Evolutionary conservation across 2,888 invertebrate species (phyloP).

Genomic region (Epirrhoe alternata): DNA sequence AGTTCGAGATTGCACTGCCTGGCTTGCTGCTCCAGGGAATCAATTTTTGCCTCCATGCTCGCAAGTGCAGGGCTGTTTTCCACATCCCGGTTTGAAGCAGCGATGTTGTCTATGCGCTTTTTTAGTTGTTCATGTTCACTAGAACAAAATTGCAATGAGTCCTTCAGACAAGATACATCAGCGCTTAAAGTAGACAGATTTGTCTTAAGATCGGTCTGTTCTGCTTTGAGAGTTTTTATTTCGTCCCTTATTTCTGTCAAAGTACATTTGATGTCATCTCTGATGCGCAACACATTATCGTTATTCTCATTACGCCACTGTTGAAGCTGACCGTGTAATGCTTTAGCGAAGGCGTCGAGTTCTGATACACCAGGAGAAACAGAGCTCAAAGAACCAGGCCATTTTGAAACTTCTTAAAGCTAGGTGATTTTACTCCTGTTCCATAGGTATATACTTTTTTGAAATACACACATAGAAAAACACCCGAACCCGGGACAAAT

Average conservation of each 20-base stretch:
- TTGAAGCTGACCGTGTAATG: too few species aligned
- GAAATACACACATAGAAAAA: too few species aligned
- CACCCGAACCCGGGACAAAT: too few species aligned
- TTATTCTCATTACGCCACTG: too few species aligned
- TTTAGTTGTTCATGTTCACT: neutral
- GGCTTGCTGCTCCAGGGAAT: conserved; percentile 5
- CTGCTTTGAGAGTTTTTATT: neutral
- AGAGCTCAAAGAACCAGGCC: too few species aligned
- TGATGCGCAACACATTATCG: neutral
- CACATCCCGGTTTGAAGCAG: neutral
- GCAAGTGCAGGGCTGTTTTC: neutral
- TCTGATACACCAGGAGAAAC: too few species aligned
- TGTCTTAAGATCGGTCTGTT: neutral
- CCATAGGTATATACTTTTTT: too few species aligned
- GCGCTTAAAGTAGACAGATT: neutral
- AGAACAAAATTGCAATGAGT: neutral
- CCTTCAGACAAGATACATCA: neutral
- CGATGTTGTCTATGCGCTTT: neutral
- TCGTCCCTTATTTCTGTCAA: neutral
- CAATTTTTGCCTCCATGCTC: neutral
- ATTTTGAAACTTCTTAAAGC: too few species aligned
- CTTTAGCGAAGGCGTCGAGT: too few species aligned
- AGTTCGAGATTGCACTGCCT: conserved; percentile 4
- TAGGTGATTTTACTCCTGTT: too few species aligned
- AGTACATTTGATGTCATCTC: neutral